Evolutionary conservation across 2,797 vertebrate species (phyloP).

Genomic region (Vipera ursinii): DNA sequence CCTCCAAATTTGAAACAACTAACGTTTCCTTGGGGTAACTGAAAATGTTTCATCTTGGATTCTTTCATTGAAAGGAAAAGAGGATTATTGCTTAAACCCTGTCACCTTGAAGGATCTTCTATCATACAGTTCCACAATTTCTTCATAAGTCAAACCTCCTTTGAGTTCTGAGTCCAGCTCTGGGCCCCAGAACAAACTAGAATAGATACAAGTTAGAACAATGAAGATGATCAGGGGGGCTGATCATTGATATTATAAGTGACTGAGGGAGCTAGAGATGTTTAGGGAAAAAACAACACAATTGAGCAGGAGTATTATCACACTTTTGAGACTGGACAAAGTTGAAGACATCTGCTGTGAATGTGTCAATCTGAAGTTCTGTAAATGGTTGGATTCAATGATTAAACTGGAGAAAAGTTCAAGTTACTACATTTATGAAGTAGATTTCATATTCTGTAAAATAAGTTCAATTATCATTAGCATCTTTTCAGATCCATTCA

Average conservation of each 20-base stretch:
- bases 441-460: background rate
- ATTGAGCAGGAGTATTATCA: background rate
- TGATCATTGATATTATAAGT: background rate
- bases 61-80: background rate
- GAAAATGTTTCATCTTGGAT: background rate
- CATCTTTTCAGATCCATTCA: background rate
- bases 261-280: background rate
- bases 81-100: background rate
- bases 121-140: background rate
- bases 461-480: background rate
- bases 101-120: background rate
- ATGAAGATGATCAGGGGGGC: background rate
- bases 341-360: background rate
- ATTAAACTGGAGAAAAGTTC: background rate
- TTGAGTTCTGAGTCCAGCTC: background rate
- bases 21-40: background rate
- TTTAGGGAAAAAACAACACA: background rate
- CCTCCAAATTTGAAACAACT: accelerated
- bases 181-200: background rate
- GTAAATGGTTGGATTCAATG: background rate
- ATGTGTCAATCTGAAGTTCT: background rate
- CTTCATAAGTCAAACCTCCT: background rate
- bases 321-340: background rate
- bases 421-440: background rate
- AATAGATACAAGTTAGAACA: background rate